A percentile compares a stretch with the other conserved stretches of the same genome.
These are phyloP conservation scores for Paelopatides confundens DNA, from an alignment of 53 echinoderm and acorn worm genomes.

Conservation along the genomic window DNA sequence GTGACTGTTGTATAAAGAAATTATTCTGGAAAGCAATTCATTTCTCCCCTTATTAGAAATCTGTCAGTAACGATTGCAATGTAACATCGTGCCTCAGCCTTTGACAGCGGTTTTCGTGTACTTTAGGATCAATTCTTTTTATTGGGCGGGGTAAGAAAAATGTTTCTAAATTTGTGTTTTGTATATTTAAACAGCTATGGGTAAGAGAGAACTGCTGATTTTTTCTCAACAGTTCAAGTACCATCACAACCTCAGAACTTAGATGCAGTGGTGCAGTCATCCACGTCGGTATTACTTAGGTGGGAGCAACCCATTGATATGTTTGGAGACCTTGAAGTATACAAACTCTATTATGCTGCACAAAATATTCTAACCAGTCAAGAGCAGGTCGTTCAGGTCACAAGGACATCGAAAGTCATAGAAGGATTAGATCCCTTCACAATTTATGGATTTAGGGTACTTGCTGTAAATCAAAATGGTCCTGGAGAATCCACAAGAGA, in stretches of 20 bases:
- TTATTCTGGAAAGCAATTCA: no score
- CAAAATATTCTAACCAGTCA: slow-evolving; percentile 56
- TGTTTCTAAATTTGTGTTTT: no score
- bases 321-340: slow-evolving; percentile 51
- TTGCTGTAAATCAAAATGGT: slow-evolving; percentile 71
- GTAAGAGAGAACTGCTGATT: no score
- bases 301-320: slow-evolving; percentile 63
- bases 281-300: slow-evolving; percentile 54
- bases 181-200: no score
- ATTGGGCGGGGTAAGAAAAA: no score
- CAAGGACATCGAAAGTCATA: slow-evolving; percentile 41
- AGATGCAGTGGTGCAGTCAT: not conserved
- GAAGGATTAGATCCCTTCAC: slow-evolving; percentile 63
- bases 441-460: slow-evolving; percentile 67
- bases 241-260: slow-evolving; percentile 8
- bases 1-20: no score
- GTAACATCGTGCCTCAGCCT: no score
- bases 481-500: slow-evolving; percentile 57
- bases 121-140: no score
- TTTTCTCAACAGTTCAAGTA: slow-evolving; percentile 12
- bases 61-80: no score
- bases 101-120: no score
- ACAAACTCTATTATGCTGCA: slow-evolving; percentile 69
- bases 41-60: no score
- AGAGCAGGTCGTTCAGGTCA: slow-evolving; percentile 46